Evolutionary conservation across 2,113 vertebrate species (phyloP).

Genomic region (Phyllostomus hastatus): DNA sequence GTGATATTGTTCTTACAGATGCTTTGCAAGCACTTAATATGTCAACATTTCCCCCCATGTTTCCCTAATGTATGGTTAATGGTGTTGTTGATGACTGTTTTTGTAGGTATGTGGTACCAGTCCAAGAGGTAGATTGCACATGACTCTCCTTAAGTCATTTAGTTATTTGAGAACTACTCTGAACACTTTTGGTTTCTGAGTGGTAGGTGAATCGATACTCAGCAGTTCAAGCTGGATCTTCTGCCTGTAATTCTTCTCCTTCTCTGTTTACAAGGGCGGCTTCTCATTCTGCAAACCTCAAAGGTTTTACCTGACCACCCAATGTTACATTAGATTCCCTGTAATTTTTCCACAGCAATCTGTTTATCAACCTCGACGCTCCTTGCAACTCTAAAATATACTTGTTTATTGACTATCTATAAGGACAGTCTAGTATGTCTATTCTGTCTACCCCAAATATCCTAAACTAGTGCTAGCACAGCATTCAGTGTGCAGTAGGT

Average conservation of each 20-base stretch:
- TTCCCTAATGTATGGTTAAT: background rate
- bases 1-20: background rate
- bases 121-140: background rate
- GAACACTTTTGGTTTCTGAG: background rate
- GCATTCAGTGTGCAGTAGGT: background rate
- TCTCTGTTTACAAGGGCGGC: background rate
- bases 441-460: background rate
- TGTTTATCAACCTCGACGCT: background rate
- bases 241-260: background rate
- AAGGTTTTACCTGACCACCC: background rate
- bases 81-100: background rate
- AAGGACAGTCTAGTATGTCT: background rate
- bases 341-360: background rate
- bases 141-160: constrained; percentile 72
- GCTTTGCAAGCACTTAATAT: background rate
- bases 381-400: background rate
- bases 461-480: background rate
- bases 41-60: background rate
- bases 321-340: background rate
- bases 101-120: background rate
- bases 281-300: background rate
- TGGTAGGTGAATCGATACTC: background rate
- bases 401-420: background rate
- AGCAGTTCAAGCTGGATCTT: background rate
- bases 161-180: constrained; percentile 41